Conservation (phyloP, 2,888 invertebrate species). For the Allygus modestus region DNA sequence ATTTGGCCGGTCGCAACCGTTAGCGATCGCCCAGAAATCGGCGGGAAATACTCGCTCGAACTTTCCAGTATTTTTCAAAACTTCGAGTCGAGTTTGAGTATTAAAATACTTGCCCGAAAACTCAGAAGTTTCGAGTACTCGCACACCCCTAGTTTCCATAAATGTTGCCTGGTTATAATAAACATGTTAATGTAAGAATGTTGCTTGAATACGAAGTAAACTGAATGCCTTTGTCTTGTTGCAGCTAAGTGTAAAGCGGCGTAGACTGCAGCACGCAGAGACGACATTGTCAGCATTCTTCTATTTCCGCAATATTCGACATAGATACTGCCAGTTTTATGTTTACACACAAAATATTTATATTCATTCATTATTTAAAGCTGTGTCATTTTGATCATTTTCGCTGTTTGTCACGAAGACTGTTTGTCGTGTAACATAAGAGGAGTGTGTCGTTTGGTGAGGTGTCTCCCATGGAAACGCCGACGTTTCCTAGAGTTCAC, state of each 20-base stretch:
- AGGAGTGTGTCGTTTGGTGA: conserved; percentile 20
- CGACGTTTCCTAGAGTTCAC: conserved; percentile 51
- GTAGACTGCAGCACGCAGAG: conserved; percentile 30
- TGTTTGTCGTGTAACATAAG: conserved; percentile 35
- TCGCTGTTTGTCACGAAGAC: conserved; percentile 54
- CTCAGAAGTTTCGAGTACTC: no score
- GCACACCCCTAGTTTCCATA: no score
- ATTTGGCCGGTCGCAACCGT: no score
- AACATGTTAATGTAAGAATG: no score
- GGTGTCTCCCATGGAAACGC: conserved; percentile 57
- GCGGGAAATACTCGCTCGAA: no score
- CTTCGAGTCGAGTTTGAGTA: no score
- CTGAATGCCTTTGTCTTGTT: conserved; percentile 26
- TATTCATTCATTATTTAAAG: conserved; percentile 52
- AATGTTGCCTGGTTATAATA: no score
- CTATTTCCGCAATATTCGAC: conserved; percentile 61
- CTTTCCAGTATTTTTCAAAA: no score
- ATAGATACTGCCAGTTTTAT: conserved; percentile 63
- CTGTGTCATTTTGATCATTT: conserved; percentile 37
- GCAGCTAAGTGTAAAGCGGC: conserved; percentile 48
- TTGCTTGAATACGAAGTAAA: no score
- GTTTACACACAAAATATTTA: conserved; percentile 52
- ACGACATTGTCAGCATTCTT: conserved; percentile 53
- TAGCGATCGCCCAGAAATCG: no score
- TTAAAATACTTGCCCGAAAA: no score